Evolutionary conservation across 2,113 vertebrate genomes (phyloP), one percentile per base, ranked within the genome.

Genomic region (Salvator merianae): DNA sequence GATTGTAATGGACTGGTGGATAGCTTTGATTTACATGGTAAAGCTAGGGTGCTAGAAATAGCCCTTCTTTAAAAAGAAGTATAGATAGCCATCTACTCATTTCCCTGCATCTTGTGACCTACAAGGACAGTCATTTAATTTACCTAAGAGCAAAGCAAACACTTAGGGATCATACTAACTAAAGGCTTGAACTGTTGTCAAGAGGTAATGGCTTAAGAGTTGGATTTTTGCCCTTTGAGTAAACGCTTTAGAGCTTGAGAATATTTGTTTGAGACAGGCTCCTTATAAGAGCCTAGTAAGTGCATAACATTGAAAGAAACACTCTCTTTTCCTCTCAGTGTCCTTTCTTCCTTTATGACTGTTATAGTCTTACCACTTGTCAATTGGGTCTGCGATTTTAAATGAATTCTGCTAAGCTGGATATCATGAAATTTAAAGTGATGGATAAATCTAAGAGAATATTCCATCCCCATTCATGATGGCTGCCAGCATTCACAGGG

Each of bases 21-120:
- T 91, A 89, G 92, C 88, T 88, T 95, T 97, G 85, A 91, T 91
- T 90, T 92, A 84, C 80, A 65, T 69, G 90, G 87, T 92, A 94
- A 80, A 76, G 87, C 82, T 93, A 91, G 89, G 86, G 86, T 85
- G 13, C 80, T 90, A 86, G 84, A 93, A 94, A 93, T 83, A 77
- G 68, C 55, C 55, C 59, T 85, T 77, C 85, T 93, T 90, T 93
- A 70, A 84, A 70, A 43, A 50, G 32, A n/a, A 26, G 20, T 74
- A 82, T 71, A 91, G 88, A 91, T 81, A 93, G 47, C 53, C 79
- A 81, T 89, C 71, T 89, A 63, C 76, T 91, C 87, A 83, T 87
- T 53, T 10, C 36, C 38, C 87, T 36, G 34, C 62, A 88, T 83
- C 89, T 92, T 91, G 43, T 83, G 87, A 87, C 18, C 12, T 87